These are phyloP conservation scores for Mycteria americana DNA, from an alignment of 2,797 vertebrate species.

Conservation along the genomic window DNA sequence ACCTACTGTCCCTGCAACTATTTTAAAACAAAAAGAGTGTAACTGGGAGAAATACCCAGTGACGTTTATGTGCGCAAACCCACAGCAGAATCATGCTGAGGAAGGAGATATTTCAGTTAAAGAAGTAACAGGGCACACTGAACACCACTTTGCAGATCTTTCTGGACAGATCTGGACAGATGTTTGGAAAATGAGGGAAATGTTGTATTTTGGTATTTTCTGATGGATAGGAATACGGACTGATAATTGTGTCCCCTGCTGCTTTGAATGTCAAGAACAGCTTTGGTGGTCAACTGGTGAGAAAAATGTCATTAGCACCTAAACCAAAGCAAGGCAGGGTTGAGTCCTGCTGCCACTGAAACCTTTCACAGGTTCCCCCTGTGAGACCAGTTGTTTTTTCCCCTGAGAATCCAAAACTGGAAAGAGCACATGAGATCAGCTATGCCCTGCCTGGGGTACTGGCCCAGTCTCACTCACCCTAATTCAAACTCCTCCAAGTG, in stretches of 20 bases:
- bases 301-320: background rate
- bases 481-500: background rate
- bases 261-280: background rate
- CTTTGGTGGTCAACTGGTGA: background rate
- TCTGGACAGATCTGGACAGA: background rate
- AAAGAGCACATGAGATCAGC: background rate
- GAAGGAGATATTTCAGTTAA: background rate
- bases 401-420: background rate
- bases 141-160: background rate
- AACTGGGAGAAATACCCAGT: background rate
- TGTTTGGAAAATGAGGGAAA: background rate
- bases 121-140: background rate
- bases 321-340: background rate
- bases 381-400: background rate
- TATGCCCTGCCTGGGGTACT: background rate
- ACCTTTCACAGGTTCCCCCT: background rate
- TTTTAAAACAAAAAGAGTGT: background rate
- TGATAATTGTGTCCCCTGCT: background rate
- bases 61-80: background rate
- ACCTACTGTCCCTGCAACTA: background rate
- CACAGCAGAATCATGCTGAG: background rate
- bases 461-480: background rate
- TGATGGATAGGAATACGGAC: background rate
- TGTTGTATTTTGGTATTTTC: background rate
- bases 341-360: background rate